Percentiles rank a stretch among this genome's conserved stretches.
Evolutionary conservation across 2,888 invertebrate species (phyloP).

Genomic region (Neria commutata): DNA sequence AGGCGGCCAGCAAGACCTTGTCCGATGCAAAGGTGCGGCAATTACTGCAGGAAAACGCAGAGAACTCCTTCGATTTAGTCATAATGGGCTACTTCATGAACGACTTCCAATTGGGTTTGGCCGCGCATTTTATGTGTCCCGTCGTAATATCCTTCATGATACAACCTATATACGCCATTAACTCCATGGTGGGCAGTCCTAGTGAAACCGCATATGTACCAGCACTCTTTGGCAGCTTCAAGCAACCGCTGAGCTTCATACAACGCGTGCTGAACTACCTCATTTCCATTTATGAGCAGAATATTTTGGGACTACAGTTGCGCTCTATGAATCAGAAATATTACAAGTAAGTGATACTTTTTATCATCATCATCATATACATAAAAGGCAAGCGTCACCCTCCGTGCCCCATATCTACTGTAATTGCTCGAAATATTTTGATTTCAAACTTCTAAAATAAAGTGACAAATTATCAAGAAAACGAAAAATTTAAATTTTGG

Average conservation of each 20-base stretch:
- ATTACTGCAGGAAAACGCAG: constrained; percentile 35
- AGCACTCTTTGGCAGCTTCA: constrained; percentile 27
- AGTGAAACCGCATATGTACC: constrained; percentile 38
- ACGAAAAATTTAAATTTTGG: too few species aligned
- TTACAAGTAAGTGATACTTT: constrained; percentile 22
- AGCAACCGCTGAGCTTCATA: constrained; percentile 38
- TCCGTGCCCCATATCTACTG: too few species aligned
- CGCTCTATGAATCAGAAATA: not conserved
- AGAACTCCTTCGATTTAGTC: constrained; percentile 52
- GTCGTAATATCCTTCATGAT: constrained; percentile 45
- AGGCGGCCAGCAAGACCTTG: constrained; percentile 31
- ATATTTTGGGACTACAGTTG: constrained; percentile 7
- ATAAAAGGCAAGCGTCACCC: too few species aligned
- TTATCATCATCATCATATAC: too few species aligned
- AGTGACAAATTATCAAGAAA: too few species aligned
- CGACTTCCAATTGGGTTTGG: constrained; percentile 53
- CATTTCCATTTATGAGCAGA: constrained; percentile 21
- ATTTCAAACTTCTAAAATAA: too few species aligned
- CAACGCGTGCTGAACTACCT: constrained; percentile 38
- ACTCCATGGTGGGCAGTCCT: constrained; percentile 40
- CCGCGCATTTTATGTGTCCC: constrained; percentile 53
- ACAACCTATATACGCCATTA: constrained; percentile 33
- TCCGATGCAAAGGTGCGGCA: constrained; percentile 33
- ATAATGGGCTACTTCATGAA: constrained; percentile 51
- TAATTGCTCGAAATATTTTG: too few species aligned